Evolutionary conservation across 2,888 invertebrate species (phyloP).

Genomic region (Ptychoptera albimana): DNA sequence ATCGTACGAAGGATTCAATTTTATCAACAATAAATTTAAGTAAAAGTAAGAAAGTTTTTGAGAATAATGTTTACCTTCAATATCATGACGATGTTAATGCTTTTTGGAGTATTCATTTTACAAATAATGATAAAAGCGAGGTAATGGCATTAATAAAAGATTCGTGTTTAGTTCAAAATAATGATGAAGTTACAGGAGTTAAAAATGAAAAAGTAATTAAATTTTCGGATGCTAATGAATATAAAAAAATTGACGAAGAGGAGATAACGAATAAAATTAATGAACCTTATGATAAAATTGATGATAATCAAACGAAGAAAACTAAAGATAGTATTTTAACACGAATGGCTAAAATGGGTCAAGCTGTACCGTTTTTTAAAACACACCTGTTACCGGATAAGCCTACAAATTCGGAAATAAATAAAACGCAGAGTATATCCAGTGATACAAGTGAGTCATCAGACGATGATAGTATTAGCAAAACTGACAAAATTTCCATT

Average conservation of each 20-base stretch:
- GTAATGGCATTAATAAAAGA: slow-evolving; percentile 20
- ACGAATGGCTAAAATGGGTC: slow-evolving; percentile 41
- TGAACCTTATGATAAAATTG: slow-evolving; percentile 4
- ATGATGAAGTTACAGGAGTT: not conserved
- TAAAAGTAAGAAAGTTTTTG: slow-evolving; percentile 10
- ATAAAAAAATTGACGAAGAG: slow-evolving; percentile 1
- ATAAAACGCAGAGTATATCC: slow-evolving; percentile 16
- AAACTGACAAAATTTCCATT: slow-evolving; percentile 10
- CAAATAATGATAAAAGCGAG: slow-evolving; percentile 17
- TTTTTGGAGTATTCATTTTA: slow-evolving; percentile 40
- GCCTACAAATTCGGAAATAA: slow-evolving; percentile 18
- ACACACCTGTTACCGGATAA: no score
- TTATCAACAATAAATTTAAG: slow-evolving; percentile 15
- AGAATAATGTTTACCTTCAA: slow-evolving; percentile 17
- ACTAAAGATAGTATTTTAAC: slow-evolving; percentile 34
- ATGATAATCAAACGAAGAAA: not conserved
- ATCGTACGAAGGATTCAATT: slow-evolving; percentile 17
- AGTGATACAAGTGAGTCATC: slow-evolving; percentile 29
- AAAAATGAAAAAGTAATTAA: slow-evolving; percentile 2
- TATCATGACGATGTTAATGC: slow-evolving; percentile 34
- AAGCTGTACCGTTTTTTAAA: slow-evolving; percentile 8
- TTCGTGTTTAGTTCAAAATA: slow-evolving; percentile 1
- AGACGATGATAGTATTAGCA: slow-evolving; percentile 17
- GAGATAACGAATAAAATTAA: not conserved
- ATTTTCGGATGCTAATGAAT: not conserved